Evolutionary conservation across 35 echinoderm and acorn worm genomes (phyloP), one percentile per base, ranked within the genome.

Genomic region (Holothuria glaberrima): DNA sequence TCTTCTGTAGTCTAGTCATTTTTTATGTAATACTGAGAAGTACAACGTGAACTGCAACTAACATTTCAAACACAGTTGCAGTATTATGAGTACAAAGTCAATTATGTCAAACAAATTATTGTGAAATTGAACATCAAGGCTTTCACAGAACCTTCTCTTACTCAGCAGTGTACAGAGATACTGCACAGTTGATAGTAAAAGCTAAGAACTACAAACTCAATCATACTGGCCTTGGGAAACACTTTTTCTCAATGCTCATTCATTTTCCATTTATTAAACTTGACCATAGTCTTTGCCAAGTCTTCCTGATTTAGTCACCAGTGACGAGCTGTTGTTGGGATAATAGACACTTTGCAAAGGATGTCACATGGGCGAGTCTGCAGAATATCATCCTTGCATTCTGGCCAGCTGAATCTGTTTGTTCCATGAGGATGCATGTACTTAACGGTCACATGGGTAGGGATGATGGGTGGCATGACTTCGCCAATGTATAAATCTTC

Each of bases 201-300:
- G 36, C 36, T 41, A 41, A 41, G 36, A 41, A 41, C 7, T 41
- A 4, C 36, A 41, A 41, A 41, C 36, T 41, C 36, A 41, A 41
- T 41, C 7, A 41, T 4, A 7, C 36, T 41, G 62, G 28, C 62
- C 18, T 66, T 66, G 62, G 9, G 62, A 66, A 66, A 66, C 28
- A 29, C 62, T 17, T 66, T 29, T 22, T 87, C 30, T 88, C 86
- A 54, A 48, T 72, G 63, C 86, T 73, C 71, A 36, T 88, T 88
- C 62, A 88, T 88, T 16, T 88, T 62, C 86, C 86, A 88, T 72
- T 41, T 72, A 71, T 72, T 88, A 48, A 88, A 88, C 46, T 74
- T 88, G 67, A 88, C 86, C 62, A 88, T 88, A 72, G 86, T 88
- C 38, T 71, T 68, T 68, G 86, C 63, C 41, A 88, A 50, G 86